Base-by-base conservation (phyloP, 2,888 invertebrate genomes). In the Thyatira batis region DNA sequence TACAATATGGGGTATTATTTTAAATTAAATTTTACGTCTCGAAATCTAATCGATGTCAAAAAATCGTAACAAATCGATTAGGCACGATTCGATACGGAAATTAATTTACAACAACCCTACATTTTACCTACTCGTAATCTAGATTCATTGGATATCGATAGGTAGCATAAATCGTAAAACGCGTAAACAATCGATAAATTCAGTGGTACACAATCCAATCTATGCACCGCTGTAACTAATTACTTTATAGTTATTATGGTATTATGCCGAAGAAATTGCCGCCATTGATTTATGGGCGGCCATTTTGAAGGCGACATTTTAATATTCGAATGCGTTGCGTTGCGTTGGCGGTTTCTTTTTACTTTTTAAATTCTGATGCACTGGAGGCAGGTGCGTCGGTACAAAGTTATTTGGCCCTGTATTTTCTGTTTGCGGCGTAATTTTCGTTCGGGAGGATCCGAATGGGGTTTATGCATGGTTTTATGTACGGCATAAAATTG, bases 191-290 rank as follows among this genome's bases (percentile, higher is more conserved):
- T 86, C 80, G 77, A 75, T 85, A 81, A 79, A 39, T 48, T 9
- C 27, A 27, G 9, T 27, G 72, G 73, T 69, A 65, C 73, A 78
- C 70, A 73, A 73, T 69, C 73, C 75, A 71, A 76, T 79, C 68
- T 71, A 66, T 63, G 67, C 71, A 85, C 85, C 83, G 83, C 87
- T 86, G 82, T 87, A 79, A 81, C 87, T 90, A 91, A 91, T 89
- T 86, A 89, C 78, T 87, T 89, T 83, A 85, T 86, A 84, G 84
- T 88, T 88, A 87, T 85, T 88, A 89, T 82, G 80, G 78, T 76
- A 78, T 80, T 78, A 82, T 73, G 69, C 71, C 77, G 75, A 78
- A 85, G 87, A 84, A 89, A 89, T 88, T 85, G 81, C 84, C 70
- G 79, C 79, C 77, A 78, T 81, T 88, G 89, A 91, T 90, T 89